Evolutionary conservation across 2,113 vertebrate species (phyloP).

Genomic region (Aix galericulata): DNA sequence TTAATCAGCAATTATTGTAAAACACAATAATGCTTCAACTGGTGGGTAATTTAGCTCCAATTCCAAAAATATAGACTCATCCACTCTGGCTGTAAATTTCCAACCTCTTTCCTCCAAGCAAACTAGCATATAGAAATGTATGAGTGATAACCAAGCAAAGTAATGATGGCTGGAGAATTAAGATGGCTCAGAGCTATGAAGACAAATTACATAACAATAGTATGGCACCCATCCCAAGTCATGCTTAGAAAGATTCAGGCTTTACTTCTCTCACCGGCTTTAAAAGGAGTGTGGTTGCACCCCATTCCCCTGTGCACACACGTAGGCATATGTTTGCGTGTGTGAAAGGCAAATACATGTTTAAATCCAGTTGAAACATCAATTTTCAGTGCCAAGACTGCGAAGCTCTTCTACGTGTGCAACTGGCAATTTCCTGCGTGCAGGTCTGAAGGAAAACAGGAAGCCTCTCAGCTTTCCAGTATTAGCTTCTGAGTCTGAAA

Average conservation of each 20-base stretch:
- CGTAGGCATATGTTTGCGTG: not conserved
- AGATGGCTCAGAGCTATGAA: not conserved
- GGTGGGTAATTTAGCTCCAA: constrained; percentile 22
- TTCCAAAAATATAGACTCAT: constrained; percentile 40
- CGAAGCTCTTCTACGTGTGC: not conserved
- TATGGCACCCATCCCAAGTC: constrained; percentile 1
- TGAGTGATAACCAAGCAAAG: constrained; percentile 21
- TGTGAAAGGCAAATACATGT: not conserved
- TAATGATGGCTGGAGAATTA: constrained; percentile 11
- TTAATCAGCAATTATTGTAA: constrained; percentile 61
- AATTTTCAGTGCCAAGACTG: not conserved
- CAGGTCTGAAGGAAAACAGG: not conserved
- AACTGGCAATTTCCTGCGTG: not conserved
- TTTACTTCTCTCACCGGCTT: not conserved
- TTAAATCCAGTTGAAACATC: not conserved
- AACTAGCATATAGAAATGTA: not conserved
- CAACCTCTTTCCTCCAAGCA: not conserved
- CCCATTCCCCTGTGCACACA: not conserved
- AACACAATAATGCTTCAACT: constrained; percentile 43
- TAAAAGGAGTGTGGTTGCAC: not conserved
- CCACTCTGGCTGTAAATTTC: constrained; percentile 17
- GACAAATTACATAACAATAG: not conserved
- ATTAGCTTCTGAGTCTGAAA: not conserved
- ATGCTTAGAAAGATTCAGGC: not conserved
- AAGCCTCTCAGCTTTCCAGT: not conserved